Evolutionary conservation across 2,888 invertebrate species (phyloP), one percentile per base, ranked within the genome.

Genomic region (Chloromyia formosa): DNA sequence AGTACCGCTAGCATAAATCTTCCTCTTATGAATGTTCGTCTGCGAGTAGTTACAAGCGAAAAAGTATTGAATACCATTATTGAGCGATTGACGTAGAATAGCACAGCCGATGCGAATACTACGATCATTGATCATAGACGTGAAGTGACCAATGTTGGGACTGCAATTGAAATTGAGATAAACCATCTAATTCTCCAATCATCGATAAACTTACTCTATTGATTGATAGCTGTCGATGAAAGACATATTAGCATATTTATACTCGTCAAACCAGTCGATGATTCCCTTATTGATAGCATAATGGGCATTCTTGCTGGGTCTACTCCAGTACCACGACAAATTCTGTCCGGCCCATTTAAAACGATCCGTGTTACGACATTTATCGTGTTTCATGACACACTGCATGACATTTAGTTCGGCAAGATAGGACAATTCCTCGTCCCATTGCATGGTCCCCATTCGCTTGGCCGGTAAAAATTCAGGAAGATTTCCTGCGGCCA

Each of bases 371-470:
- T 73, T 75, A 18, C 64, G 72, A 45, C 75, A 75, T 12, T 27
- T 1, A 45, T 75, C 75, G 54, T 75, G 75, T 23, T 56, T 10
- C 72, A 73, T 45, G 1, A n/a, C 66, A 22, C 75, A 75, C 66
- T 72, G 64, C 45, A 22, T 54, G 5, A 64, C 72, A 27, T 75
- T 75, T 12, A 64, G 27, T 58, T 61, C 62, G 5, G 75, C 75
- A 0, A 75, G 16, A 35, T 22, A 40, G 1, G 72, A 54, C 35
- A 73, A 49, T 20, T 75, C 75, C 14, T 1, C 0, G 22, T 75
- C 58, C 75, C 75, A 75, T 64, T 78, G 78, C 62, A 82, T 76
- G 0, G 78, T 80, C 53, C 79, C 79, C 82, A 82, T 82, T 3
- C 80, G 78, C 0, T 74, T 77, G 4, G 82, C 82, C 0, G 81